A percentile compares a stretch with the other conserved stretches of the same genome.
These are phyloP conservation scores for Blomia tropicalis DNA, from an alignment of 2,888 invertebrate genomes.

Conservation along the genomic window DNA sequence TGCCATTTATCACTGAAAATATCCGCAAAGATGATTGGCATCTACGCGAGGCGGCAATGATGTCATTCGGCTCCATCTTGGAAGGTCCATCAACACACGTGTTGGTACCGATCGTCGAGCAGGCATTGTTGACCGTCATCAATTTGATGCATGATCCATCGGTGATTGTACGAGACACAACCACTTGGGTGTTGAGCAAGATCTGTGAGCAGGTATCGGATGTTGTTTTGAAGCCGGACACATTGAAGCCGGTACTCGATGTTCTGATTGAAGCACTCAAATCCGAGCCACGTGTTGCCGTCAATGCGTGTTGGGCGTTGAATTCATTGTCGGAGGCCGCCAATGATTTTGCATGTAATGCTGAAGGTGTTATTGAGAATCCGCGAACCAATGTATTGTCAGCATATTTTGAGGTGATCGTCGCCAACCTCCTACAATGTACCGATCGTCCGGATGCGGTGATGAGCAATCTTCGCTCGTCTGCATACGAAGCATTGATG, in stretches of 20 bases:
- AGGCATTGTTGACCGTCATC: constrained; percentile 89
- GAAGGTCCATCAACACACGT: constrained; percentile 75
- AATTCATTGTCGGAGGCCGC: constrained; percentile 91
- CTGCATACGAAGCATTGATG: constrained; percentile 97
- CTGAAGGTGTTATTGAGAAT: constrained; percentile 41
- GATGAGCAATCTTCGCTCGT: constrained; percentile 49
- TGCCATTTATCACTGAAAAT: constrained; percentile 89
- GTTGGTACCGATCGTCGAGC: constrained; percentile 79
- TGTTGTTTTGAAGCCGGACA: constrained; percentile 71
- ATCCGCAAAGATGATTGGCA: constrained; percentile 86
- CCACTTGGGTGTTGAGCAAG: constrained; percentile 94
- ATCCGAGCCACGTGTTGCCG: constrained; percentile 87
- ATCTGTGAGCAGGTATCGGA: constrained; percentile 94
- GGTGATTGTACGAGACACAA: constrained; percentile 87
- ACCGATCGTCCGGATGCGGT: constrained; percentile 86
- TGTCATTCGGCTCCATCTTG: constrained; percentile 82
- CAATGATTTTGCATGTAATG: constrained; percentile 58
- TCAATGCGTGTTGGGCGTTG: constrained; percentile 97
- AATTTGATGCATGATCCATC: constrained; percentile 82
- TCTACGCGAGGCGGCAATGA: constrained; percentile 83
- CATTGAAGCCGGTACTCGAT: constrained; percentile 52
- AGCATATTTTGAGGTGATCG: constrained; percentile 79
- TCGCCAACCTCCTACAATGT: constrained; percentile 73
- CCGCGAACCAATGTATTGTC: constrained; percentile 86
- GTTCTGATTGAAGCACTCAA: constrained; percentile 52